Evolutionary conservation across 2,113 vertebrate genomes (phyloP).

Genomic region (Labeo catla): DNA sequence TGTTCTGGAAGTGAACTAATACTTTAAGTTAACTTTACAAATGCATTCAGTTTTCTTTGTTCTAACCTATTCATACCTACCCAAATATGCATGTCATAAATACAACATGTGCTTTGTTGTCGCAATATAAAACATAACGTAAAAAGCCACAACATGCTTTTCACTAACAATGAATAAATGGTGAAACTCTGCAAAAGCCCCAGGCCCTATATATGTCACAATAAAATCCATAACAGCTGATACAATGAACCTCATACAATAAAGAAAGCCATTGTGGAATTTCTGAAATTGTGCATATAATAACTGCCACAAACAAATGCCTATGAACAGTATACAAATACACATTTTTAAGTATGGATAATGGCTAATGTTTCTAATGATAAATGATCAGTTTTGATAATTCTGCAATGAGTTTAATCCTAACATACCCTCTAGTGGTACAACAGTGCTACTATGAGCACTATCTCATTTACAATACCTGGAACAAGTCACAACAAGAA

Average conservation of each 20-base stretch:
- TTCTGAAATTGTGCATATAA: neutral
- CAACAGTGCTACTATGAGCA: neutral
- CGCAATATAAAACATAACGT: neutral
- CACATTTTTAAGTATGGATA: neutral
- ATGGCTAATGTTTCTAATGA: neutral
- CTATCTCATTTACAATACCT: slow-evolving; percentile 12
- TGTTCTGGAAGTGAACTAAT: too few relatives aligned
- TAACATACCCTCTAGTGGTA: slow-evolving; percentile 33
- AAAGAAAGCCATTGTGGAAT: neutral
- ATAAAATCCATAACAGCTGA: neutral
- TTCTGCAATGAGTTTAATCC: neutral
- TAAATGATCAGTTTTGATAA: neutral
- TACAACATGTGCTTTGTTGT: neutral
- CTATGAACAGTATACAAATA: neutral
- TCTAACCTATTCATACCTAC: neutral
- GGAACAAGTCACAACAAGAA: neutral
- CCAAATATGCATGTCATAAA: neutral
- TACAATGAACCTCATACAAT: neutral
- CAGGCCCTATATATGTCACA: neutral
- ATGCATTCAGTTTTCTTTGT: neutral
- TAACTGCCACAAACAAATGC: neutral
- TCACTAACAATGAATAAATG: neutral
- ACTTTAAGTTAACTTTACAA: neutral
- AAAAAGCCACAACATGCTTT: neutral
- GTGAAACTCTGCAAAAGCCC: neutral